These are phyloP conservation scores for Stigmatopora nigra DNA, from an alignment of 2,113 vertebrate genomes.

Conservation along the genomic window DNA sequence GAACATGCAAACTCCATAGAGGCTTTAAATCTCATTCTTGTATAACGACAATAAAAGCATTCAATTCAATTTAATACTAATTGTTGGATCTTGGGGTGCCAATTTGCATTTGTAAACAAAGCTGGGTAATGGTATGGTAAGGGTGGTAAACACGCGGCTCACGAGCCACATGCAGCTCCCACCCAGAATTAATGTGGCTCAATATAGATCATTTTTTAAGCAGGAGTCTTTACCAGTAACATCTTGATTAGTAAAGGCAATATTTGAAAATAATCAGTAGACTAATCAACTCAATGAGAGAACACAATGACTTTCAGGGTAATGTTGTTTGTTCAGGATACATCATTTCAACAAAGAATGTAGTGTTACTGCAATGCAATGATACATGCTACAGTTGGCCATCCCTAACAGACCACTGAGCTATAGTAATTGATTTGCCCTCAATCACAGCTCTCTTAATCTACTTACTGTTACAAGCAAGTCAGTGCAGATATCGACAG, in stretches of 20 bases:
- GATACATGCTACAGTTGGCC: slow-evolving; percentile 24
- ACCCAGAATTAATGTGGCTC: no score
- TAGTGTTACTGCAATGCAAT: slow-evolving; percentile 16
- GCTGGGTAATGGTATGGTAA: no score
- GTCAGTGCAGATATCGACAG: slow-evolving; percentile 38
- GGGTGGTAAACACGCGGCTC: no score
- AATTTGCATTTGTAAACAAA: no score
- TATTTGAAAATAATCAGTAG: background rate
- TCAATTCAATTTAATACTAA: no score
- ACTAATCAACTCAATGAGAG: background rate
- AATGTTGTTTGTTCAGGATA: slow-evolving; percentile 11
- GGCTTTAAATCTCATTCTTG: no score
- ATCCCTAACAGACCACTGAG: slow-evolving; percentile 36
- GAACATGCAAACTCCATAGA: no score
- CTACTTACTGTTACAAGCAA: slow-evolving; percentile 56
- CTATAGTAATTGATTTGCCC: slow-evolving; percentile 59
- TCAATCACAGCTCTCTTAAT: slow-evolving; percentile 54
- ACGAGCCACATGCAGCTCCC: no score
- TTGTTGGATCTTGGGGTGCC: no score
- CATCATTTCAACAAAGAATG: slow-evolving; percentile 14
- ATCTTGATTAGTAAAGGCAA: background rate
- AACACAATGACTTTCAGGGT: background rate
- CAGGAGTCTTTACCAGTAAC: background rate
- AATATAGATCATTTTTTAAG: no score
- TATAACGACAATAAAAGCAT: no score